Conservation (phyloP, 2,888 invertebrate species). For the Cataglyphis cursor region DNA sequence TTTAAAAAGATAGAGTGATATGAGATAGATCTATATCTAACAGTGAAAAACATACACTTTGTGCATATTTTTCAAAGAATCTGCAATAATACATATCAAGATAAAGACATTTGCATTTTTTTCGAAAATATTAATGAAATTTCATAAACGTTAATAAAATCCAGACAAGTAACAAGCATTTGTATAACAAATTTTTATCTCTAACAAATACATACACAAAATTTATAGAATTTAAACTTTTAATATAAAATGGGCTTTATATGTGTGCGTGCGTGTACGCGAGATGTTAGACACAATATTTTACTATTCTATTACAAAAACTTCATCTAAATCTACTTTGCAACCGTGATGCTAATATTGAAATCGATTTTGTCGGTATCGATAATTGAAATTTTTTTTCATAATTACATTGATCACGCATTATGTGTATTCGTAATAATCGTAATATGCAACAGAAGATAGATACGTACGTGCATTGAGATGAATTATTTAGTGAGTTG, state of each 20-base stretch:
- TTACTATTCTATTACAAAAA: neutral
- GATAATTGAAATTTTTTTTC: conserved; percentile 20
- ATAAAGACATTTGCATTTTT: neutral
- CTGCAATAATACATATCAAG: neutral
- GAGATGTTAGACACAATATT: neutral
- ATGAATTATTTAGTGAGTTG: conserved; percentile 32
- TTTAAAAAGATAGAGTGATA: neutral
- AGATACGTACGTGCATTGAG: neutral
- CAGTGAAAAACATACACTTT: neutral
- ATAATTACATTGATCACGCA: neutral
- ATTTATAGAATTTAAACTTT: neutral
- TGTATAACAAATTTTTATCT: neutral
- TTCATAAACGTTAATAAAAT: neutral
- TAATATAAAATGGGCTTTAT: neutral
- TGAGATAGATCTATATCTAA: neutral
- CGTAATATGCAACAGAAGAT: neutral
- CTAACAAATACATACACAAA: neutral
- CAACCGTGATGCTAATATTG: neutral
- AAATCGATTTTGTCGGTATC: neutral
- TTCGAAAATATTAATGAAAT: neutral
- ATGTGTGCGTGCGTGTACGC: neutral
- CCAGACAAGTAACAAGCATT: no score
- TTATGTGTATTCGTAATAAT: neutral
- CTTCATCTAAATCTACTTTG: neutral
- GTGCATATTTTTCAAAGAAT: neutral